Base-by-base conservation (phyloP, 2,888 invertebrate genomes). In the Eristalinus aeneus region DNA sequence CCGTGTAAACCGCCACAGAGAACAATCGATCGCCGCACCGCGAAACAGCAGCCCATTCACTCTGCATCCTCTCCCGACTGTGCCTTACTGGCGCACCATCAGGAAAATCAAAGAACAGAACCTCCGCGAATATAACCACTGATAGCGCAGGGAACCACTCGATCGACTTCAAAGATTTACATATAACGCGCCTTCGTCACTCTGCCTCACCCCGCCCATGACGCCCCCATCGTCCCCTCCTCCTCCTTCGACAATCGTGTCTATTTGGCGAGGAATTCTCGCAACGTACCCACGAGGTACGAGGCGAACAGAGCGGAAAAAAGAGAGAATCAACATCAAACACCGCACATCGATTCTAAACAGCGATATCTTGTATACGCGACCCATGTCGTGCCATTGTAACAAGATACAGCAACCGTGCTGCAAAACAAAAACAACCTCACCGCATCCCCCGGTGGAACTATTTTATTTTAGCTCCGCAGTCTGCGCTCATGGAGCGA, bases 361-460 rank as follows among this genome's bases (percentile, higher is more conserved):
- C 81, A 81, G 85, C 85, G 85, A 86, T 86, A 81, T 86, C 85
- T 86, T 86, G 77, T 81, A 86, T 86, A 74, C 56, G 86, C 86
- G 86, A 86, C 76, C 82, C 82, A 86, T 86, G 86, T 86, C 86
- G 82, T 86, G 86, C 86, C 82, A 74, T 82, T 86, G 86, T 78
- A 86, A 86, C 86, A 86, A 86, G 86, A 78, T 86, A 86, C 86
- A 82, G 77, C 78, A 78, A 69, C 86, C 74, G 82, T 86, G 82
- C 76, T 69, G 63, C 32, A 54, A 34, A 23, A 72, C 54, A 74
- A 58, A 63, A 68, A 56, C 60, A 68, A 68, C 64, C 61, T 61
- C 63, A 20, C 31, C 34, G 31, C 11, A 22, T 22, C 5, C 22
- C 56, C 56, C 22, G 22, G 16, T 63, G 36, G 23, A 60, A 63